Conservation (phyloP, 2,888 invertebrate genomes). For the Eristalis pertinax region DNA sequence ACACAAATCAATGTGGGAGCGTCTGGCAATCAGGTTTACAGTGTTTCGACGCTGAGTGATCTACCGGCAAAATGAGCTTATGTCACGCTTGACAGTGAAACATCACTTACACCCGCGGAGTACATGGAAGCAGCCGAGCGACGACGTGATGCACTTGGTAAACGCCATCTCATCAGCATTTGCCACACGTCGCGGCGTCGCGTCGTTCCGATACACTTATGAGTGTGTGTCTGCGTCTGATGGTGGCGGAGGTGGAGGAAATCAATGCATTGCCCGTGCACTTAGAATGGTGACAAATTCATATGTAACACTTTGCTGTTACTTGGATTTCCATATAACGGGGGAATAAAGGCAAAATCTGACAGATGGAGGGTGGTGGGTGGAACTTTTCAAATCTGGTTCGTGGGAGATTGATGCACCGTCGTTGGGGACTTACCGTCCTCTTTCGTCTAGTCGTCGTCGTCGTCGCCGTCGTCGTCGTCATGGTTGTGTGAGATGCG, state of each 20-base stretch:
- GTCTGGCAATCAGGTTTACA: conserved; percentile 9
- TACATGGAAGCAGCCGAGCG: conserved; percentile 16
- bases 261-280: conserved; percentile 9
- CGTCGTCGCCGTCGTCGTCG: not conserved
- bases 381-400: conserved; percentile 4
- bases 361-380: conserved; percentile 5
- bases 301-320: conserved; percentile 7
- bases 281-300: conserved; percentile 25
- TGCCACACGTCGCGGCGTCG: conserved; percentile 19
- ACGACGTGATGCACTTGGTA: conserved; percentile 17
- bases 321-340: conserved; percentile 15
- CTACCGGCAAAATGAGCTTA: conserved; percentile 35
- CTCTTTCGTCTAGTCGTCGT: not conserved
- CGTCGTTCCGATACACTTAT: not conserved
- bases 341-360: not conserved
- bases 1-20: conserved; percentile 34
- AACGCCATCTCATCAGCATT: conserved; percentile 39
- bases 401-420: conserved; percentile 22
- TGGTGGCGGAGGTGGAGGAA: not conserved
- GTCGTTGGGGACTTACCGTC: not conserved
- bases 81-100: conserved; percentile 50
- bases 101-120: conserved; percentile 14
- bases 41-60: not conserved
- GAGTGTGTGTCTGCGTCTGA: not conserved
- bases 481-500: not conserved